Percentiles rank a stretch among this genome's conserved stretches.
Evolutionary conservation across 35 echinoderm and acorn worm species (phyloP).

Genomic region (Hemicentrotus pulcherrimus): DNA sequence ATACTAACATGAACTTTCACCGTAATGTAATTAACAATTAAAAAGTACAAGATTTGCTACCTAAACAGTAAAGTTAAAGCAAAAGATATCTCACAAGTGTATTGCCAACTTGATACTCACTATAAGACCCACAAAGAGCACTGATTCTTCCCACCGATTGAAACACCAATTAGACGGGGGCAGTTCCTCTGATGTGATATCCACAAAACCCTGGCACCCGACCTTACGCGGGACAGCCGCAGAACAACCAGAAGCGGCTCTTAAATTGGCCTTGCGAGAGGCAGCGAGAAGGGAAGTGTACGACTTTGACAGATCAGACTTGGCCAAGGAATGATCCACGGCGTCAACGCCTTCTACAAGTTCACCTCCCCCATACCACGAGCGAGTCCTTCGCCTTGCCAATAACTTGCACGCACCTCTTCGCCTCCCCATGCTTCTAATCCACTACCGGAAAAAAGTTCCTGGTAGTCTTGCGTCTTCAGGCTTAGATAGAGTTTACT

Average conservation of each 20-base stretch:
- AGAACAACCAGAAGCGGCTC: not conserved
- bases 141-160: conserved; percentile 24
- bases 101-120: conserved; percentile 3
- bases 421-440: not conserved
- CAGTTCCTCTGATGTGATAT: not conserved
- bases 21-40: not conserved
- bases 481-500: not conserved
- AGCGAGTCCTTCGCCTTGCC: not conserved
- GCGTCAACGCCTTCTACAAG: not conserved
- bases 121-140: conserved; percentile 26
- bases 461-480: not conserved
- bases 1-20: too few species aligned
- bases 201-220: not conserved
- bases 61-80: not conserved
- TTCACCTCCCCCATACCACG: conserved; percentile 10
- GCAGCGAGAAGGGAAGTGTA: not conserved
- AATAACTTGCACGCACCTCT: conserved; percentile 12
- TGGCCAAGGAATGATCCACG: not conserved
- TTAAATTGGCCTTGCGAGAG: not conserved
- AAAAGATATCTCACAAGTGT: not conserved
- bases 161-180: conserved; percentile 32
- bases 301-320: conserved; percentile 20
- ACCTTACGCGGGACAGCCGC: not conserved
- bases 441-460: not conserved
- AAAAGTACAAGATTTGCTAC: not conserved